Base-by-base conservation (phyloP, 2,113 vertebrate genomes). In the Axis porcinus region DNA sequence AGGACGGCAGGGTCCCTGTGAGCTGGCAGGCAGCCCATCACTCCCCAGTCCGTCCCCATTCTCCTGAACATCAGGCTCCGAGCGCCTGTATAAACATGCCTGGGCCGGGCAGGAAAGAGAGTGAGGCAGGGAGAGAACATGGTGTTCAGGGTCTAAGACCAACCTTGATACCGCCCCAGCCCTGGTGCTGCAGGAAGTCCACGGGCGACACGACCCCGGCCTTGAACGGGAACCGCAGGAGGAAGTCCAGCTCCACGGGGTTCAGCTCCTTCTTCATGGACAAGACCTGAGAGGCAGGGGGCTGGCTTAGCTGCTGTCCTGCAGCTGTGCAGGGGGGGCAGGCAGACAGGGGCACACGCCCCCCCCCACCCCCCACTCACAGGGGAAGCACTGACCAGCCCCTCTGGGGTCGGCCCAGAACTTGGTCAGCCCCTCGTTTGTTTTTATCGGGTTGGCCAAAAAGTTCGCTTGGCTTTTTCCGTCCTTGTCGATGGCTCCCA, bases 131-230 rank as follows among this genome's bases (percentile, higher is more conserved):
- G 36, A 45, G 47, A 14, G 55, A 1, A 17, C 12, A 1, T 10
- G 0, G 11, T 7, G 70, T n/a, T 23, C 19, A 4, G 7, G 6
- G 33, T 5, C 2, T 1, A 16, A 13, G n/a, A 96, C 99, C 16
- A 11, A 99, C 99, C 99, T 99, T 99, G 98, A 99, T 98, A 33
- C 98, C 98, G 0, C 99, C 99, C 99, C 99, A 99, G 57, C 97
- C 95, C 95, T 99, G 99, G 50, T 97, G 23, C 91, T 98, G 98
- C 96, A 99, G 98, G 94, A 99, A 99, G 52, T 99, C 99, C 98
- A 99, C 98, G 0, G 99, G 99, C 0, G 98, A 99, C 0, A 52
- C 5, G 2, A 98, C 17, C 0, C 98, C 98, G 0, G 98, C 84
- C 96, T 99, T 99, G 98, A 98, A 98, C 1, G 99, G 99, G 96